These are phyloP conservation scores for Leptodactylus fuscus DNA, from an alignment of 2,113 vertebrate species.

Conservation along the genomic window DNA sequence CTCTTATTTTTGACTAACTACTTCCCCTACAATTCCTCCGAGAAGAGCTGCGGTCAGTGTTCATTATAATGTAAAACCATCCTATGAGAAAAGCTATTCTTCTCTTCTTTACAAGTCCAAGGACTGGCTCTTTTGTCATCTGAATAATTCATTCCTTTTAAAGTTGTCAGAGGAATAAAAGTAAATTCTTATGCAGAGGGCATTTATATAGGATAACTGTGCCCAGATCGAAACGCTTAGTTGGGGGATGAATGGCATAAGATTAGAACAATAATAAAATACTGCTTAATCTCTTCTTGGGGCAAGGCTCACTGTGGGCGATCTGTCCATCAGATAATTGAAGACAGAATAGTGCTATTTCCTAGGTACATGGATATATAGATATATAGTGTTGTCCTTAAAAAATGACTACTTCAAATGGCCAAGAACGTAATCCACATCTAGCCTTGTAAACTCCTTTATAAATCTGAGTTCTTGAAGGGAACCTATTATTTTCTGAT, in stretches of 20 bases:
- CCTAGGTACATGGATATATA: too few relatives aligned
- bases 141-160: neutral
- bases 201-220: neutral
- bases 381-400: too few relatives aligned
- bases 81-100: neutral
- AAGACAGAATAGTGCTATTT: too few relatives aligned
- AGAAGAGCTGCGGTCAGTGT: neutral
- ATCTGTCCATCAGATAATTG: neutral
- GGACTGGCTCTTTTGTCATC: neutral
- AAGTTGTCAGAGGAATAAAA: neutral
- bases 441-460: too few relatives aligned
- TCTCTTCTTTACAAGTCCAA: neutral
- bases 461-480: too few relatives aligned
- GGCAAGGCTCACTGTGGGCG: neutral
- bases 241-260: neutral
- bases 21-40: neutral
- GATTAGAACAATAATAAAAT: neutral
- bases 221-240: neutral
- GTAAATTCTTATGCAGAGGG: neutral
- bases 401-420: too few relatives aligned
- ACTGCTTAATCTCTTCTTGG: neutral
- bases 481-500: too few relatives aligned
- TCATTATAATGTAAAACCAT: neutral
- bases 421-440: too few relatives aligned
- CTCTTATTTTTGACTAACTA: neutral